Percentiles rank a stretch among this genome's conserved stretches.
Evolutionary conservation across 2,888 invertebrate species (phyloP).

Genomic region (Koerneria pararmatus): DNA sequence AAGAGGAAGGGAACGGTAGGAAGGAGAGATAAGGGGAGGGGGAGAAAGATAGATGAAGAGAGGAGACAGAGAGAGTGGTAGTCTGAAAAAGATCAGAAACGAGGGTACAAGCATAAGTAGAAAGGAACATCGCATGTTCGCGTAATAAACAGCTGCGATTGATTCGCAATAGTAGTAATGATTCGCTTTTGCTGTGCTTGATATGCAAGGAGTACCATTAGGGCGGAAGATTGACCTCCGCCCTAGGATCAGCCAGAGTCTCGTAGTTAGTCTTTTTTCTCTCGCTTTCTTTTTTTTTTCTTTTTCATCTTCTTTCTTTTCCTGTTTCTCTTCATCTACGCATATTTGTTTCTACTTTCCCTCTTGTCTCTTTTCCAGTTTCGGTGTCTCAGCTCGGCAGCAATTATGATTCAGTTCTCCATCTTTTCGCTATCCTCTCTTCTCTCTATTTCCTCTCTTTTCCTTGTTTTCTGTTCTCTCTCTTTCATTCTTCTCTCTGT

Average conservation of each 20-base stretch:
- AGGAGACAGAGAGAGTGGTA: too few species aligned
- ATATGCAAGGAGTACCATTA: too few species aligned
- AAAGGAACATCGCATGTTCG: too few species aligned
- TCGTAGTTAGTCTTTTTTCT: background rate
- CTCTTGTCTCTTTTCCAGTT: conserved; percentile 11
- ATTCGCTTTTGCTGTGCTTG: too few species aligned
- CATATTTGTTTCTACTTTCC: background rate
- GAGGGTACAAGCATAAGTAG: too few species aligned
- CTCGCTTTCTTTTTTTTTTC: background rate
- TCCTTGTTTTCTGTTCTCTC: conserved; percentile 1
- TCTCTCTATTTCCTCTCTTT: background rate
- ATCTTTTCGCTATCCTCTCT: background rate
- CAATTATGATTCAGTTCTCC: conserved; percentile 3
- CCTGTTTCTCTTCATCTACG: background rate
- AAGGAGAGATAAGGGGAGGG: background rate
- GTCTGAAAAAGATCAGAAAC: too few species aligned
- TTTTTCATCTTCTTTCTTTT: background rate
- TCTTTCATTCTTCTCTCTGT: conserved; percentile 11
- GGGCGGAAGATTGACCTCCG: too few species aligned
- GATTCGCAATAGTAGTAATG: too few species aligned
- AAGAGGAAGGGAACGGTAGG: background rate
- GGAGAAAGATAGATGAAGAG: background rate
- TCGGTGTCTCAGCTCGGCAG: background rate
- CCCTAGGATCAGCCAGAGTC: too few species aligned
- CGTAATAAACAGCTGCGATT: too few species aligned